Conservation (phyloP, 2,113 vertebrate species). For the Pelvicachromis taeniatus region DNA sequence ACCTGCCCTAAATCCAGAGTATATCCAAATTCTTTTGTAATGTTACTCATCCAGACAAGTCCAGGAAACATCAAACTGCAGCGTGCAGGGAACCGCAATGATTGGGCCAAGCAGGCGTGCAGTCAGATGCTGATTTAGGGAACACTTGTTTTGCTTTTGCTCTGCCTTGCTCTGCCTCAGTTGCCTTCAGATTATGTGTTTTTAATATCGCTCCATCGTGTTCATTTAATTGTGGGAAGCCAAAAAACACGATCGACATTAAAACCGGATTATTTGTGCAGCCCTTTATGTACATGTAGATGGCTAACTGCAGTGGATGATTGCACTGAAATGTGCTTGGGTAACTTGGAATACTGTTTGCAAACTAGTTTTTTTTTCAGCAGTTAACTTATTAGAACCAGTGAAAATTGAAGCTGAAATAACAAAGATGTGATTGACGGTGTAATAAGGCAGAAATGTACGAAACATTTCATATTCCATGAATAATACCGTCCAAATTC, state of each 20-base stretch:
- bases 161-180: background rate
- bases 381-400: background rate
- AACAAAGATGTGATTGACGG: background rate
- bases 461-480: background rate
- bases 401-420: background rate
- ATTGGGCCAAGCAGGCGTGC: rapidly evolving
- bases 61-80: background rate
- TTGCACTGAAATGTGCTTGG: background rate
- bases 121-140: background rate
- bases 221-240: background rate
- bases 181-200: background rate
- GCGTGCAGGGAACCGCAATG: background rate
- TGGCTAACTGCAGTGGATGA: background rate
- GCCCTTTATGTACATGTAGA: background rate
- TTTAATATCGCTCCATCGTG: background rate
- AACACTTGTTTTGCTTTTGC: background rate
- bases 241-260: background rate
- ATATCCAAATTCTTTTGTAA: background rate
- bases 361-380: background rate
- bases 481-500: background rate
- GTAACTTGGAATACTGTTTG: background rate
- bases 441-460: background rate
- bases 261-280: background rate
- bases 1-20: background rate
- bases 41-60: background rate